phyloP scores from a whole-genome alignment of 2,113 vertebrate genomes.

The Clarias batrachus region DNA sequence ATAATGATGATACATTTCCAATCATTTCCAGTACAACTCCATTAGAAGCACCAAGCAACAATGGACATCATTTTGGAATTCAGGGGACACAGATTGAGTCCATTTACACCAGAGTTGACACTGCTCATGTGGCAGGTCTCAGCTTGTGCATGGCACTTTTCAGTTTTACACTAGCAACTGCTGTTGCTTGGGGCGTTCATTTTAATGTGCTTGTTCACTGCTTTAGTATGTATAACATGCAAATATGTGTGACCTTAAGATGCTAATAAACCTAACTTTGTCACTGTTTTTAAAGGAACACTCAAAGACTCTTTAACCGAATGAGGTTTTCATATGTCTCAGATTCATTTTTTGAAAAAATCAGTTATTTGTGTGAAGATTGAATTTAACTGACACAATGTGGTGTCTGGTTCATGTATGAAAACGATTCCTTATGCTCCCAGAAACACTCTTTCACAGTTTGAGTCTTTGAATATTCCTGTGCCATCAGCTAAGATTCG shows the following conservation, averaged over 20 bases:
- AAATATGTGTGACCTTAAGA: constrained; percentile 6
- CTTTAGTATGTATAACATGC: not conserved
- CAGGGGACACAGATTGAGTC: not conserved
- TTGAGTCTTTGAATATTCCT: no score
- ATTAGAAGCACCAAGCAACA: not conserved
- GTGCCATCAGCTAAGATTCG: no score
- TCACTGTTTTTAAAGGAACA: not conserved
- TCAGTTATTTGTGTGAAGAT: not conserved
- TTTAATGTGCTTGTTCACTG: not conserved
- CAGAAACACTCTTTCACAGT: no score
- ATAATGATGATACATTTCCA: not conserved
- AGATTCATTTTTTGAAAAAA: not conserved
- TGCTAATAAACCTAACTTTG: not conserved
- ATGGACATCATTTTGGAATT: not conserved
- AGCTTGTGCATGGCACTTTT: not conserved
- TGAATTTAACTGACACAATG: not conserved
- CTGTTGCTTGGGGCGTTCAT: not conserved
- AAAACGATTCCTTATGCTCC: no score
- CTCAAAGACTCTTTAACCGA: not conserved
- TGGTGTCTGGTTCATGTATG: no score
- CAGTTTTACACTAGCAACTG: not conserved
- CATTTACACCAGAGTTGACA: not conserved
- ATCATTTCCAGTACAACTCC: not conserved
- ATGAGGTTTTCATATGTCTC: not conserved
- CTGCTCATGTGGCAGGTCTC: not conserved